Base-by-base conservation (phyloP, 2,888 invertebrate genomes). In the Limnephilus auricula region DNA sequence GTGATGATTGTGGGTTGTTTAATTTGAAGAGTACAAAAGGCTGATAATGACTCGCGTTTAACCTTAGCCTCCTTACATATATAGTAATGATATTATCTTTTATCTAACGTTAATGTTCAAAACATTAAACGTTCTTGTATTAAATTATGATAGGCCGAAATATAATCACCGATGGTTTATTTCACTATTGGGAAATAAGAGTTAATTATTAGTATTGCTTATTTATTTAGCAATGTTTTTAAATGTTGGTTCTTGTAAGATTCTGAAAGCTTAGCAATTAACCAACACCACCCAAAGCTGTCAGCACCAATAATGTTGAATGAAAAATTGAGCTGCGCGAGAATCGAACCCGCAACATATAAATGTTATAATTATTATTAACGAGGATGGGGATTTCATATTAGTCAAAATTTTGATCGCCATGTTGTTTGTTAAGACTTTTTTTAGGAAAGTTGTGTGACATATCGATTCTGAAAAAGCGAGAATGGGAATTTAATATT, bases 31-130 rank as follows among this genome's bases (percentile, higher is more conserved):
- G n/a, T 65, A 65, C 25, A 65, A 65, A 65, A 65, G 65, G n/a
- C 65, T 65, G 65, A 65, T 65, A 65, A 65, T 65, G 65, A n/a
- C 65, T 65, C 83, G 86, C 86, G 32, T 86, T 88, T 79, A 88
- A 88, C 87, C 87, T 88, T 88, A 88, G 87, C 79, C 87, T 88
- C 65, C 37, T 88, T 88, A 88, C 87, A 78, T 88, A 88, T 79
- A 34, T 45, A 85, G n/a, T 15, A 13, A 45, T 45, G 45, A 45
- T 45, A 45, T 45, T 45, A 45, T 65, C 25, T 65, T n/a, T 65
- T 65, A 65, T 65, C 50, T 65, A 65, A 65, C 18, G 50, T 45
- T 45, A 65, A 65, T 65, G 25, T 65, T 65, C 18, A 65, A 84
- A 34, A 18, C 25, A 40, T 84, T 25, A 84, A 84, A 84, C 40